A percentile compares a stretch with the other conserved stretches of the same genome.
Conservation (phyloP, 2,797 vertebrate species). For the Alosa sapidissima region DNA sequence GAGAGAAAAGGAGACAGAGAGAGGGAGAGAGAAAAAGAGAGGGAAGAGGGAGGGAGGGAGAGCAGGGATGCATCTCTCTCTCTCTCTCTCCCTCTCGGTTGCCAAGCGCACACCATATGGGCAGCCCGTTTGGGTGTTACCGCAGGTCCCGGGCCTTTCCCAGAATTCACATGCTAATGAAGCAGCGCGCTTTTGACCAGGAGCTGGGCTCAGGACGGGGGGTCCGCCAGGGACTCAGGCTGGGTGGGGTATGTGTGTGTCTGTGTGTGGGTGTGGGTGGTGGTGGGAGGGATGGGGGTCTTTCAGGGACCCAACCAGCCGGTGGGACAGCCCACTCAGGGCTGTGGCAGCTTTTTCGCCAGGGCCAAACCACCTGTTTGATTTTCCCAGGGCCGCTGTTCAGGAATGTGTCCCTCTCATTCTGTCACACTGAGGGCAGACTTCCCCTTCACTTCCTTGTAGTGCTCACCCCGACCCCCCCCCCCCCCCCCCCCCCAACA, state of each 20-base stretch:
- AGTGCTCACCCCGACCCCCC: slow-evolving; percentile 65
- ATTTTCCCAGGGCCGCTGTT: slow-evolving; percentile 80
- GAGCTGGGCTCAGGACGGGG: slow-evolving; percentile 76
- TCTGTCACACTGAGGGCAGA: slow-evolving; percentile 75
- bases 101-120: slow-evolving; percentile 82
- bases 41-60: neutral
- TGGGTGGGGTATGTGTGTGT: slow-evolving; percentile 68
- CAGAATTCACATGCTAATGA: slow-evolving; percentile 88
- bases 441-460: slow-evolving; percentile 68
- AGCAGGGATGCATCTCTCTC: slow-evolving; percentile 31
- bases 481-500: slow-evolving; percentile 74
- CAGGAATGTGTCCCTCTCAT: slow-evolving; percentile 80
- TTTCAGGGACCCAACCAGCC: slow-evolving; percentile 81
- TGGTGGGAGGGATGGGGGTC: slow-evolving; percentile 69
- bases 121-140: slow-evolving; percentile 78
- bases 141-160: slow-evolving; percentile 78
- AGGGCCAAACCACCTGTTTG: slow-evolving; percentile 83
- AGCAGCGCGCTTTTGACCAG: slow-evolving; percentile 76
- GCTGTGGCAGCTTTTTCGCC: slow-evolving; percentile 76
- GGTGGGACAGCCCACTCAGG: slow-evolving; percentile 75
- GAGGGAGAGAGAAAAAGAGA: neutral
- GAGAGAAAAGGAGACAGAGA: neutral
- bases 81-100: slow-evolving; percentile 60
- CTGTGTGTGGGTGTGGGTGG: slow-evolving; percentile 72
- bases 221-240: slow-evolving; percentile 36